Evolutionary conservation across 2,888 invertebrate genomes (phyloP), one percentile per base, ranked within the genome.

Genomic region (Leucozona laternaria): DNA sequence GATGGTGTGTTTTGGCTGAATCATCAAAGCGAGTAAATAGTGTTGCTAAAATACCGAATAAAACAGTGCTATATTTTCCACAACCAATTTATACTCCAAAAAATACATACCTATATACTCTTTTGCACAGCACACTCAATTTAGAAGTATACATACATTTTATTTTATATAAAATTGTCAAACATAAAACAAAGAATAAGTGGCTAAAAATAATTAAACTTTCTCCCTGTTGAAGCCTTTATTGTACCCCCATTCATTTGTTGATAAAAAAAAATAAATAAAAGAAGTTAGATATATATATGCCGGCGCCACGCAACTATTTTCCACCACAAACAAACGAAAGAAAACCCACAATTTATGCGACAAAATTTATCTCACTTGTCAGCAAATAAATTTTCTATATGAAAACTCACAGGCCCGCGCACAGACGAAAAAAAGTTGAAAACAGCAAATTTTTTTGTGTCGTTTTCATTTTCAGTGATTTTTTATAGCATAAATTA

Each of bases 361-460:
- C 66, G 66, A 66, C 66, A 48, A 28, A 48, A 66, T 66, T 48
- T 66, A 48, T 66, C 66, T 66, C 66, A 66, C 20, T 48, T 66
- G 66, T 66, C 66, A 48, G 48, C 66, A 66, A 66, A 66, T 66
- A 48, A 66, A 66, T 66, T 66, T 64, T 66, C 25, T 45, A 62
- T 45, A 62, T 17, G 57, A 57, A 57, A 57, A 57, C 57, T 43
- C n/a, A 17, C 17, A 31, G n/a, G 4, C 5, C 2, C 17, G n/a
- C 2, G 1, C 43, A n/a, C 17, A 45, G 17, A 66, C 48, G 48
- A 66, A 48, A 66, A 66, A 66, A 48, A 66, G 64, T 28, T 25
- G 64, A 17, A 64, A 64, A 64, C 64, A 48, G 48, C 37, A 66
- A 64, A 66, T 66, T 31, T 31, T 66, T 31, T 31, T 48, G 31